phyloP scores from a whole-genome alignment of 2,113 vertebrate species.

The Chlorocebus sabaeus region DNA sequence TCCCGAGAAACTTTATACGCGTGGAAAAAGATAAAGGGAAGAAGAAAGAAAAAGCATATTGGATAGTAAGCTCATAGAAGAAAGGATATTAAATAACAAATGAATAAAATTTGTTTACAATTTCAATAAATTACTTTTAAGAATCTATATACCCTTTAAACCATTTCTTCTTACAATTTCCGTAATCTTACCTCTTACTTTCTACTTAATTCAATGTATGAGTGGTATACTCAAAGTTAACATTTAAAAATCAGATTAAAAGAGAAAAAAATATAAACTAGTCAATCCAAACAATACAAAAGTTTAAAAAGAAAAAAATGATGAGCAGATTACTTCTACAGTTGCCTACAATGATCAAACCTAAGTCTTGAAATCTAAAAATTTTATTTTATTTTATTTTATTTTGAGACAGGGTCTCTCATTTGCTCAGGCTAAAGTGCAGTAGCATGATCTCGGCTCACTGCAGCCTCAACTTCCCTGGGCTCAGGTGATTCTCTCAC shows the following conservation, averaged over 20 bases:
- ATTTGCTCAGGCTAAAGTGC: too few species aligned
- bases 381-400: too few species aligned
- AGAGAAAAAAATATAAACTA: neutral
- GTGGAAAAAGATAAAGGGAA: neutral
- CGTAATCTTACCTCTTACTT: neutral
- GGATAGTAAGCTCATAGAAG: neutral
- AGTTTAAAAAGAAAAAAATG: neutral
- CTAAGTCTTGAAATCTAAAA: neutral
- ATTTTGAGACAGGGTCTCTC: too few species aligned
- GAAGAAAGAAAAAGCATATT: neutral
- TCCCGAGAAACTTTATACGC: neutral
- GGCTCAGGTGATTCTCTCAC: too few species aligned
- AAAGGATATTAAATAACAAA: neutral
- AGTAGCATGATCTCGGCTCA: too few species aligned
- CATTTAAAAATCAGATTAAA: constrained; percentile 1
- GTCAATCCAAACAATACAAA: neutral
- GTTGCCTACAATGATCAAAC: neutral
- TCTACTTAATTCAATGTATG: constrained; percentile 21
- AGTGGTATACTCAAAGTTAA: neutral
- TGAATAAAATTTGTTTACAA: neutral
- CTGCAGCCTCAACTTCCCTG: too few species aligned
- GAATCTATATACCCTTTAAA: constrained; percentile 19
- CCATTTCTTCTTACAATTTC: neutral
- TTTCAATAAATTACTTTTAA: constrained; percentile 11
- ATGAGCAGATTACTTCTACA: neutral